Evolutionary conservation across 2,797 vertebrate species (phyloP).

Genomic region (Gephyroberyx darwinii): DNA sequence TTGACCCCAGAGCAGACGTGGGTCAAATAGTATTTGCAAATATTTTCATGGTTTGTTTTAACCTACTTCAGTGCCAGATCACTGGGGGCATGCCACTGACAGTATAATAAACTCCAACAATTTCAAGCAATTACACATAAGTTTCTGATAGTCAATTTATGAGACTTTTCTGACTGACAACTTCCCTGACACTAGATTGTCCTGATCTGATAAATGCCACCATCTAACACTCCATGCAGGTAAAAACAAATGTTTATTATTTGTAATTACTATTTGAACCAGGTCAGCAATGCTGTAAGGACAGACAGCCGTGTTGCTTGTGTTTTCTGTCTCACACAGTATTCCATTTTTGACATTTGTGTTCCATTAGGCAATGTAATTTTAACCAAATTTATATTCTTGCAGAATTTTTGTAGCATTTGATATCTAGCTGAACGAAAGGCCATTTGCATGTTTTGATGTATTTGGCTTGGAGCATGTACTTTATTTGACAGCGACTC

Average conservation of each 20-base stretch:
- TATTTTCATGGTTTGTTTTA: conserved; percentile 17
- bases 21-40: conserved; percentile 24
- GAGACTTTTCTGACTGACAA: not conserved
- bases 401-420: conserved; percentile 10
- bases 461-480: conserved; percentile 42
- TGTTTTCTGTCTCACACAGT: not conserved
- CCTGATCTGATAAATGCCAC: not conserved
- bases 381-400: not conserved
- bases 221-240: not conserved
- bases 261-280: conserved; percentile 23
- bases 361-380: conserved; percentile 11
- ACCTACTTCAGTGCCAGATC: not conserved
- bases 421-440: conserved; percentile 40
- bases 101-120: not conserved
- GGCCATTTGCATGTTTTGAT: conserved; percentile 34
- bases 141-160: conserved; percentile 1
- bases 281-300: conserved; percentile 24
- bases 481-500: conserved; percentile 59
- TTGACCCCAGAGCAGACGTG: conserved; percentile 45
- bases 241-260: conserved; percentile 14
- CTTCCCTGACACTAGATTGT: not conserved
- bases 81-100: not conserved
- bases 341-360: conserved; percentile 27
- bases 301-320: conserved; percentile 24
- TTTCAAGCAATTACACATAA: not conserved